Evolutionary conservation across 2,113 vertebrate genomes (phyloP).

Genomic region (Myotis lucifugus): DNA sequence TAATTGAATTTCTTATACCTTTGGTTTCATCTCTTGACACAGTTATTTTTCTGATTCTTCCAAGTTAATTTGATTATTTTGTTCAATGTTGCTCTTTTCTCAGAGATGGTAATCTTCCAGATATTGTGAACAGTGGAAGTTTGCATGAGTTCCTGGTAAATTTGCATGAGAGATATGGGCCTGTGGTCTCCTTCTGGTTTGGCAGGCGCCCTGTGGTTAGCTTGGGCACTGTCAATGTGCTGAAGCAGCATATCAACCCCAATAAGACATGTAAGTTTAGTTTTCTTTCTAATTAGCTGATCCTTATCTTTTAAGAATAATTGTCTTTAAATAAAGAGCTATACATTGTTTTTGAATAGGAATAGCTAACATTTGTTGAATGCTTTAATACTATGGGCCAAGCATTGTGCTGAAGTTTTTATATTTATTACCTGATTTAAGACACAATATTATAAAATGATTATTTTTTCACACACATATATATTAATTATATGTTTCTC

Average conservation of each 20-base stretch:
- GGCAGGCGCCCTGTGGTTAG: conserved; percentile 95
- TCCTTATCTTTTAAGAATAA: background rate
- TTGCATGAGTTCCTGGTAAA: conserved; percentile 94
- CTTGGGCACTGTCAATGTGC: conserved; percentile 90
- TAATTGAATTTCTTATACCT: conserved; percentile 22
- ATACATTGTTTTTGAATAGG: background rate
- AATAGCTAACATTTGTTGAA: background rate
- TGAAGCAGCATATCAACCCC: conserved; percentile 94
- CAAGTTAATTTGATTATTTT: conserved; percentile 23
- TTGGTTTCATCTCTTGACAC: background rate
- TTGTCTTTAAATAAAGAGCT: background rate
- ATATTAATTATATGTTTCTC: background rate
- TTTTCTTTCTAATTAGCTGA: conserved; percentile 39
- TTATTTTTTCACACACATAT: background rate
- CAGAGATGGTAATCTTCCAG: conserved; percentile 97
- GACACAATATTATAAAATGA: background rate
- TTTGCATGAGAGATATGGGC: conserved; percentile 92
- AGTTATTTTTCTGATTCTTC: conserved; percentile 5
- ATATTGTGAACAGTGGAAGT: conserved; percentile 92
- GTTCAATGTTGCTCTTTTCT: conserved; percentile 56
- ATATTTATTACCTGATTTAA: conserved; percentile 14
- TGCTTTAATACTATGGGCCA: background rate
- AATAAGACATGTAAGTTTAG: conserved; percentile 91
- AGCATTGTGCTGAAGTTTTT: background rate
- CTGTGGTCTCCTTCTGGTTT: conserved; percentile 97